phyloP scores from a whole-genome alignment of 2,797 vertebrate genomes.

The Hephaestus fuliginosus region DNA sequence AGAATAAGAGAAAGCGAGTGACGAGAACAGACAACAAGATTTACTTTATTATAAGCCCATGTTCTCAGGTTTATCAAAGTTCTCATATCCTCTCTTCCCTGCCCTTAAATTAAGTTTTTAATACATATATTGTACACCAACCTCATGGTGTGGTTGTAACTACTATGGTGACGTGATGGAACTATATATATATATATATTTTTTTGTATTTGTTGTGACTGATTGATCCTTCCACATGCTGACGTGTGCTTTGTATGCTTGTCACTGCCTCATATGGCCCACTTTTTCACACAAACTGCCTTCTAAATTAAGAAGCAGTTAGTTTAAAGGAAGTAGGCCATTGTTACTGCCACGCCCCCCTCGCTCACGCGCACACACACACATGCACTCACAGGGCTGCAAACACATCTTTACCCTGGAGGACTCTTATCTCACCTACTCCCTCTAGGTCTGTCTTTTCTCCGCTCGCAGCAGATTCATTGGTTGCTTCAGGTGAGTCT shows the following conservation, averaged over 20 bases:
- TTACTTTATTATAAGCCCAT: not conserved
- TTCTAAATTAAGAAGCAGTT: slow-evolving; percentile 58
- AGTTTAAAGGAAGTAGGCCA: slow-evolving; percentile 67
- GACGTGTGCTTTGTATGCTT: slow-evolving; percentile 23
- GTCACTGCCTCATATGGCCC: not conserved
- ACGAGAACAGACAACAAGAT: not conserved
- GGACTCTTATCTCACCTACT: slow-evolving; percentile 69
- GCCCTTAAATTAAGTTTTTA: not conserved
- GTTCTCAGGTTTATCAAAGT: not conserved
- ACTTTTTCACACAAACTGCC: slow-evolving; percentile 19
- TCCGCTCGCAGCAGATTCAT: slow-evolving; percentile 62
- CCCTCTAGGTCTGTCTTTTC: slow-evolving; percentile 65
- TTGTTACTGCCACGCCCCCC: slow-evolving; percentile 22
- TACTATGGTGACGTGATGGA: not conserved
- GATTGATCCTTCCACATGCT: slow-evolving; percentile 22
- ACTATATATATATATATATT: not conserved
- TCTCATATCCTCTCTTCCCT: not conserved
- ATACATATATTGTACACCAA: not conserved
- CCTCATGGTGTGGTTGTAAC: slow-evolving; percentile 1
- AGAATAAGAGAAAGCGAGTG: slow-evolving; percentile 1
- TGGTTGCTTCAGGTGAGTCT: slow-evolving; percentile 67
- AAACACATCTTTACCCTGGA: slow-evolving; percentile 46
- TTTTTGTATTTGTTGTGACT: slow-evolving; percentile 15
- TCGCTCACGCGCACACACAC: not conserved
- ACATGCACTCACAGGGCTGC: slow-evolving; percentile 16